Conservation (phyloP, 2,888 invertebrate genomes). For the Phasia obesa region DNA sequence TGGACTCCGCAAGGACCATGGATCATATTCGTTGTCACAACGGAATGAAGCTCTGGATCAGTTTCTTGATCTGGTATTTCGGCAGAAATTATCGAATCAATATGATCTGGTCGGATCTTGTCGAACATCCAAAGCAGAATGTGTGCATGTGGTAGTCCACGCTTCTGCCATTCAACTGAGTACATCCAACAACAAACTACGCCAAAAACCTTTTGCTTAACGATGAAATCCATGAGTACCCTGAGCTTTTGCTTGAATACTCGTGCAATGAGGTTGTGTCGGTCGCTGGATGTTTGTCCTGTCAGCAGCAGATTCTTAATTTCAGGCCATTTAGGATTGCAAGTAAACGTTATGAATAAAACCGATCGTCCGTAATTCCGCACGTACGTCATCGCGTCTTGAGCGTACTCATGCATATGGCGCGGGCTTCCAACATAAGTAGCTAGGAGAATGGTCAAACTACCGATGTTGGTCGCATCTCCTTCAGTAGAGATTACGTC, state of each 20-base stretch:
- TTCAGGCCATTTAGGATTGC: conserved; percentile 42
- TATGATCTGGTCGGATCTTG: conserved; percentile 55
- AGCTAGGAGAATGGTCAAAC: conserved; percentile 31
- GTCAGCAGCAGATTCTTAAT: conserved; percentile 56
- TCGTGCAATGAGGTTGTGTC: conserved; percentile 45
- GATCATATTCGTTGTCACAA: conserved; percentile 74
- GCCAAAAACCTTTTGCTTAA: conserved; percentile 26
- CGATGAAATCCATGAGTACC: conserved; percentile 48
- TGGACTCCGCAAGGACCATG: conserved; percentile 70
- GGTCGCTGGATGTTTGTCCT: conserved; percentile 32
- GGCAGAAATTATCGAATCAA: conserved; percentile 68
- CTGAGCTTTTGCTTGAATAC: conserved; percentile 38
- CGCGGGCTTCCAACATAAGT: conserved; percentile 55
- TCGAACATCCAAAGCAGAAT: conserved; percentile 41
- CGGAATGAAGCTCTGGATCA: conserved; percentile 30
- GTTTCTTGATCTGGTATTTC: conserved; percentile 74
- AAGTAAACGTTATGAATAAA: conserved; percentile 42
- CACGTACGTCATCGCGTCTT: conserved; percentile 42
- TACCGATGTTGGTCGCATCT: not conserved
- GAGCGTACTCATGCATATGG: conserved; percentile 37
- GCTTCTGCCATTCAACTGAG: too few relatives aligned
- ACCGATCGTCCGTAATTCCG: conserved; percentile 18
- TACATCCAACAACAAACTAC: not conserved
- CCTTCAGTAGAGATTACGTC: not conserved
- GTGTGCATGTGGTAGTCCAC: conserved; percentile 17